Percentiles rank a stretch among this genome's conserved stretches.
These are phyloP conservation scores for Astreopora myriophthalma DNA, from an alignment of 64 coral and sea anemone species.

Conservation along the genomic window DNA sequence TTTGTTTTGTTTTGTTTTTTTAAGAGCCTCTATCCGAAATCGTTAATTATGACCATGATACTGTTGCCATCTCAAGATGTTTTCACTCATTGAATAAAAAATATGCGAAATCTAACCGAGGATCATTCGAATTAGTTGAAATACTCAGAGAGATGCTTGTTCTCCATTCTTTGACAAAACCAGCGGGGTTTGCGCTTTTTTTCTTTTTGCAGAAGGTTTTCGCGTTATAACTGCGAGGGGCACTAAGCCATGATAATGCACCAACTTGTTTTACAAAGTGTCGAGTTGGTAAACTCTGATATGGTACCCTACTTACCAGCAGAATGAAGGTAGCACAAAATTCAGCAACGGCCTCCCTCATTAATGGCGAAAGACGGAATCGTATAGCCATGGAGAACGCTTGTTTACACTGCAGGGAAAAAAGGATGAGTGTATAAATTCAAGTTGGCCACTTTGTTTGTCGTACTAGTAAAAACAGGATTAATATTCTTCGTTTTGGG, in stretches of 20 bases:
- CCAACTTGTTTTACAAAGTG: background rate
- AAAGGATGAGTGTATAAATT: background rate
- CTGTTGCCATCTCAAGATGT: too few relatives aligned
- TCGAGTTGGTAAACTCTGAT: background rate
- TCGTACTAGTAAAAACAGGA: background rate
- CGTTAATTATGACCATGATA: too few relatives aligned
- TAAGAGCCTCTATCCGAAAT: too few relatives aligned
- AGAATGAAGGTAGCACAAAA: constrained; percentile 75
- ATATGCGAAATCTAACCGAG: too few relatives aligned
- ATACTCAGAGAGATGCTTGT: too few relatives aligned
- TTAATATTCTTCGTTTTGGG: background rate
- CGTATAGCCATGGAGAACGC: background rate
- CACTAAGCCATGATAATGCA: background rate
- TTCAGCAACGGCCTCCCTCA: constrained; percentile 63
- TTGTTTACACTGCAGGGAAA: background rate
- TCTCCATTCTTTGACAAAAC: too few relatives aligned
- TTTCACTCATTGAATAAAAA: too few relatives aligned
- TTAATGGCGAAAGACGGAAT: constrained; percentile 19
- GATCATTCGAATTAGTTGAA: too few relatives aligned
- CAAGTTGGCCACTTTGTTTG: background rate
- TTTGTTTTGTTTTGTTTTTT: too few relatives aligned
- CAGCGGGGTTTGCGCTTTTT: too few relatives aligned
- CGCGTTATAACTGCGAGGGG: background rate
- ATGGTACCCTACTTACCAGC: constrained; percentile 23
- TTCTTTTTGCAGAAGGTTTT: too few relatives aligned